Evolutionary conservation across 2,113 vertebrate species (phyloP).

Genomic region (Leucopternis melanops): DNA sequence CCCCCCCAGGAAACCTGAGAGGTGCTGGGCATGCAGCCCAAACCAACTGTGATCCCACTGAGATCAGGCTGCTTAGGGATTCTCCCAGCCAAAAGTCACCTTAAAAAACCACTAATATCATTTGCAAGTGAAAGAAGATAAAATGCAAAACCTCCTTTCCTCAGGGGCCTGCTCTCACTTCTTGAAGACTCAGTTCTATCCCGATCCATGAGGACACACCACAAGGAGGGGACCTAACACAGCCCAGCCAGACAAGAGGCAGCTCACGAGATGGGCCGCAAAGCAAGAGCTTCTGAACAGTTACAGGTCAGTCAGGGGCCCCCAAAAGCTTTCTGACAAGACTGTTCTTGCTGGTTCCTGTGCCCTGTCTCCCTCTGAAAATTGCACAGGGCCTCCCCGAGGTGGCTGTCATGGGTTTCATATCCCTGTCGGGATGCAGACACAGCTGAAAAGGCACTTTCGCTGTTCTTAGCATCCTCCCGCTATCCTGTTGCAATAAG

Average conservation of each 20-base stretch:
- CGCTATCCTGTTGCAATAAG: constrained; percentile 30
- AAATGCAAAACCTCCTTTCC: neutral
- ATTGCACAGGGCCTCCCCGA: neutral
- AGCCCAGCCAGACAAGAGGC: neutral
- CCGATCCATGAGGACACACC: neutral
- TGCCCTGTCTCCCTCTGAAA: neutral
- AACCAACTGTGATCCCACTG: neutral
- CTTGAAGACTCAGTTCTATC: neutral
- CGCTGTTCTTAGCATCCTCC: neutral
- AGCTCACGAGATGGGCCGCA: rapidly evolving
- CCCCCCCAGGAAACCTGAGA: neutral
- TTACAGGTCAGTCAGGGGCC: neutral
- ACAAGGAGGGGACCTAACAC: neutral
- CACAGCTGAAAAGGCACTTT: constrained; percentile 16
- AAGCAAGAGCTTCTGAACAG: neutral
- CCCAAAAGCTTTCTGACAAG: neutral
- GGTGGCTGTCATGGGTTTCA: neutral
- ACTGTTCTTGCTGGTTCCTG: neutral
- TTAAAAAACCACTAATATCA: neutral
- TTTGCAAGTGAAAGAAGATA: neutral
- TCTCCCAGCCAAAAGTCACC: neutral
- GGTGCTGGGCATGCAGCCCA: neutral
- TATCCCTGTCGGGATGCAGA: neutral
- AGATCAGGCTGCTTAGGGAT: neutral
- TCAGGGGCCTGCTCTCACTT: neutral